Evolutionary conservation across 2,113 vertebrate species (phyloP).

Genomic region (Xiphophorus maculatus): DNA sequence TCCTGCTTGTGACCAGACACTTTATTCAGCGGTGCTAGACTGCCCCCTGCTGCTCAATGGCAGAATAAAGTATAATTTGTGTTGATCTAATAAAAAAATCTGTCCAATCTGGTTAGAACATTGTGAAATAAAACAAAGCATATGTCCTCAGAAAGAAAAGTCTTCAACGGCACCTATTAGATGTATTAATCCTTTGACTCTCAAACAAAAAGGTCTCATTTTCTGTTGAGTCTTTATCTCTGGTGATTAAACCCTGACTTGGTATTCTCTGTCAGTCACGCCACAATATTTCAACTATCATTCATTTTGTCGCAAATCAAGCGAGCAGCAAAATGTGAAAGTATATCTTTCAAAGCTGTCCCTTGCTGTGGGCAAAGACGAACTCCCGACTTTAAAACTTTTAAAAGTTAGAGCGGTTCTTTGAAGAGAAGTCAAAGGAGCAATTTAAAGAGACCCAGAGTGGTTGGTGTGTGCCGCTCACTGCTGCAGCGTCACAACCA

Average conservation of each 20-base stretch:
- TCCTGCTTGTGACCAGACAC: constrained; percentile 69
- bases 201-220: constrained; percentile 37
- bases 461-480: constrained; percentile 65
- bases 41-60: constrained; percentile 79
- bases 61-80: constrained; percentile 35
- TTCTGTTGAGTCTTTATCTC: constrained; percentile 55
- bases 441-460: constrained; percentile 79
- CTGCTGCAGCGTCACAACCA: constrained; percentile 56
- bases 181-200: constrained; percentile 9
- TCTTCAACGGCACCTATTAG: background rate
- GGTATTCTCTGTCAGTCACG: constrained; percentile 69
- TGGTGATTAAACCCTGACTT: constrained; percentile 74
- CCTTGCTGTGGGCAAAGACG: constrained; percentile 80
- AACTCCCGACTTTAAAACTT: constrained; percentile 71
- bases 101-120: constrained; percentile 25
- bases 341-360: constrained; percentile 76
- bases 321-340: constrained; percentile 66
- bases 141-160: constrained; percentile 2
- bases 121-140: constrained; percentile 26
- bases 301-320: constrained; percentile 69
- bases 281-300: constrained; percentile 67
- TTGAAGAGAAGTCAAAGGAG: constrained; percentile 79
- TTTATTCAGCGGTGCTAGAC: constrained; percentile 73
- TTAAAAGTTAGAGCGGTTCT: constrained; percentile 73
- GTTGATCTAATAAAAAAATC: constrained; percentile 5